Evolutionary conservation across 2,888 invertebrate species (phyloP).

Genomic region (Lasioglossum morio): DNA sequence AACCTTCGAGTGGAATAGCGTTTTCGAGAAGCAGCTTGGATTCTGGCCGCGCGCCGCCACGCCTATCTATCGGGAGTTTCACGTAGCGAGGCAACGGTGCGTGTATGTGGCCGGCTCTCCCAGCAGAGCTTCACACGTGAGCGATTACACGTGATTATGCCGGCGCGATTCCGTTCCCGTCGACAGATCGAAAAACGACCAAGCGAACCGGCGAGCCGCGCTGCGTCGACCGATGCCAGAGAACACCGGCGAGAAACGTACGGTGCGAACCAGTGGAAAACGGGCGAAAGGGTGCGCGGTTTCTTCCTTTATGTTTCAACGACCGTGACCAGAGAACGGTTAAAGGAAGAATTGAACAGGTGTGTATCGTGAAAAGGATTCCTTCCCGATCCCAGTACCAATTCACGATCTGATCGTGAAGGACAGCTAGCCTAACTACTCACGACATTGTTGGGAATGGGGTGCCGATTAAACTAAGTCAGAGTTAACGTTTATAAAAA

Average conservation of each 20-base stretch:
- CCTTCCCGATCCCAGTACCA: not conserved
- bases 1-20: constrained; percentile 60
- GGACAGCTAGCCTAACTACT: no score
- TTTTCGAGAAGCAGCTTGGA: constrained; percentile 57
- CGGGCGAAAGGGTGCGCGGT: not conserved
- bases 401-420: not conserved
- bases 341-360: not conserved
- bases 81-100: constrained; percentile 54
- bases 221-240: no score
- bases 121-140: constrained; percentile 70
- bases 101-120: constrained; percentile 49
- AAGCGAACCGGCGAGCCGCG: not conserved
- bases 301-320: not conserved
- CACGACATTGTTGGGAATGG: no score
- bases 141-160: constrained; percentile 65
- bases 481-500: no score
- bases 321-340: not conserved
- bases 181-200: constrained; percentile 22
- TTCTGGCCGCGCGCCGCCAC: constrained; percentile 17
- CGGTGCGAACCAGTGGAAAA: not conserved
- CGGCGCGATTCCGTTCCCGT: constrained; percentile 36
- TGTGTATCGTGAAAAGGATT: not conserved
- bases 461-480: no score
- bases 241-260: not conserved
- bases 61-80: constrained; percentile 60